A percentile compares a stretch with the other conserved stretches of the same genome.
These are phyloP conservation scores for Diaprepes abbreviatus DNA, from an alignment of 2,888 invertebrate genomes.

Conservation along the genomic window DNA sequence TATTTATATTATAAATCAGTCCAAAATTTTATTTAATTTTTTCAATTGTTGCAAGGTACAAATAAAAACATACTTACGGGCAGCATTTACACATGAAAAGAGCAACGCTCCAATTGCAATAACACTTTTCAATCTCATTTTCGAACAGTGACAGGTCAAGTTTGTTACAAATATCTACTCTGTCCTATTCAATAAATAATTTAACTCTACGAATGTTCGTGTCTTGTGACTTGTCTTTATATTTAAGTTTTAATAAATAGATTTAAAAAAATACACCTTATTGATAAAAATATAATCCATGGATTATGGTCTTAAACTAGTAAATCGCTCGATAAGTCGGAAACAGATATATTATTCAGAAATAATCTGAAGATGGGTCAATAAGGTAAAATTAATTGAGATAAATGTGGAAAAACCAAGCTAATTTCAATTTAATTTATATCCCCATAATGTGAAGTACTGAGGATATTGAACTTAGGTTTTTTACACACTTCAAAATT, in stretches of 20 bases:
- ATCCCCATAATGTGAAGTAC: no score
- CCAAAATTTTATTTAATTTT: no score
- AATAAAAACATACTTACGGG: slow-evolving; percentile 29
- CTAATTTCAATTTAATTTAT: no score
- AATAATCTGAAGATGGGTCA: no score
- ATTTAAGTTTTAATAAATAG: background rate
- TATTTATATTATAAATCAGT: no score
- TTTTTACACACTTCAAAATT: no score
- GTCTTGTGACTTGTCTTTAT: background rate
- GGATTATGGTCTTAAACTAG: background rate
- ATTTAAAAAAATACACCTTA: background rate
- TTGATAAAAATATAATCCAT: background rate
- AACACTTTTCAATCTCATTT: slow-evolving; percentile 10
- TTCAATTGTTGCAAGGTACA: no score
- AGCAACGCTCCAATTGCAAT: slow-evolving; percentile 8
- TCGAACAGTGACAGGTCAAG: slow-evolving; percentile 8
- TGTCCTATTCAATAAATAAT: background rate
- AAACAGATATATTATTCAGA: no score
- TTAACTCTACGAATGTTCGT: background rate
- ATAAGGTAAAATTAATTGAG: no score
- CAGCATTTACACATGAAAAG: slow-evolving; percentile 22
- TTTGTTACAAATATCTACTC: background rate
- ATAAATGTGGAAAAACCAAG: no score
- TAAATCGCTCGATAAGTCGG: background rate
- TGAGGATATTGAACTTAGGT: no score